phyloP scores from a whole-genome alignment of 2,113 vertebrate species.

The Copsychus sechellarum region DNA sequence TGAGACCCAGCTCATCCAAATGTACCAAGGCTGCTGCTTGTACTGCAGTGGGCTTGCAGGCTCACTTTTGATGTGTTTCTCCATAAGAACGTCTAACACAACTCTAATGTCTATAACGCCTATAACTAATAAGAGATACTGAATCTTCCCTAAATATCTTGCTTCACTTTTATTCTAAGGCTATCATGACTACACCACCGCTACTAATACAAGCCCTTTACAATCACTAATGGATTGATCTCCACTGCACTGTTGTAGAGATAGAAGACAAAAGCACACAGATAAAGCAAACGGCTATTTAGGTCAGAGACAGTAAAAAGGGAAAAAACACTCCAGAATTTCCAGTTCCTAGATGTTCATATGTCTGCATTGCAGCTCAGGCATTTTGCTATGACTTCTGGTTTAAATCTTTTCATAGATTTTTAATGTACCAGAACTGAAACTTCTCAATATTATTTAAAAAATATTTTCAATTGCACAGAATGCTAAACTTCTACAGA shows the following conservation, averaged over 20 bases:
- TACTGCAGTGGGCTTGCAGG: not conserved
- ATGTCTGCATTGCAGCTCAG: not conserved
- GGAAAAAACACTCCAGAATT: not conserved
- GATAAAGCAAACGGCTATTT: not conserved
- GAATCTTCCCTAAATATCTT: slow-evolving; percentile 18
- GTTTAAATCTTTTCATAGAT: not conserved
- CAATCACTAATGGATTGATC: slow-evolving; percentile 47
- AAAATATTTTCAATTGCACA: not conserved
- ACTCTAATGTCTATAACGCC: not conserved
- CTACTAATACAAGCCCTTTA: slow-evolving; percentile 30
- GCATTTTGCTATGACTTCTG: not conserved
- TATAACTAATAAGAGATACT: slow-evolving; percentile 7
- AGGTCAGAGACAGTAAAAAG: not conserved
- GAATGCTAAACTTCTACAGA: not conserved
- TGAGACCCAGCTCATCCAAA: not conserved
- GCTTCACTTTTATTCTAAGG: slow-evolving; percentile 27
- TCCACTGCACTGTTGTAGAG: slow-evolving; percentile 13
- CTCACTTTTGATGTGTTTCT: not conserved
- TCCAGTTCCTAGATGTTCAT: not conserved
- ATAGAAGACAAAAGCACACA: slow-evolving; percentile 34
- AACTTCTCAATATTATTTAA: not conserved
- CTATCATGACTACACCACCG: not conserved
- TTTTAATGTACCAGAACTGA: not conserved
- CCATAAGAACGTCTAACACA: not conserved
- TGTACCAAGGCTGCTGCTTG: not conserved